Base-by-base conservation (phyloP, 2,797 vertebrate species). In the Darevskia mixta region DNA sequence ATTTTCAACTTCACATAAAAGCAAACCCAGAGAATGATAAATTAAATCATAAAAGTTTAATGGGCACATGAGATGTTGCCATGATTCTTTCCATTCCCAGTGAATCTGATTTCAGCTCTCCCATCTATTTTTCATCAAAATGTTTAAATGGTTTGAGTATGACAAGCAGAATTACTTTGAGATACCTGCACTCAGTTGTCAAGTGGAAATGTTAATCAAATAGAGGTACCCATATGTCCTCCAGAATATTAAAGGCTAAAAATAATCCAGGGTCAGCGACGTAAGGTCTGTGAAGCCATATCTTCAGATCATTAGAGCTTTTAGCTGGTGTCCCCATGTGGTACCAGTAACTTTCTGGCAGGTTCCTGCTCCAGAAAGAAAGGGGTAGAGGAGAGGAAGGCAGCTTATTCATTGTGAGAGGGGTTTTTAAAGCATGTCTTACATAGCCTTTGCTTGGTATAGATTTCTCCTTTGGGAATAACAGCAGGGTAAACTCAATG, bases 11-110 rank as follows among this genome's bases (percentile, higher is more conserved):
- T 95, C 87, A 91, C 77, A 93, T 93, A 73, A 95, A 55, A 92
- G 49, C 43, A 87, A 93, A 89, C 79, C 81, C 86, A 71, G 83
- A 87, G 90, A 91, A 88, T 93, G 88, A 95, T 94, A 87, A 93
- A 95, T 93, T 88, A 90, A 94, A 90, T 91, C 35, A 86, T 92
- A 91, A 92, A 95, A 95, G 89, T 86, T 66, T 84, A 95, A 92
- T 81, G 90, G 86, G 86, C 90, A 95, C 87, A 86, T 45, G 84
- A 85, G 93, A 90, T 43, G 85, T 90, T 82, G 3, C 82, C 84
- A 71, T 8, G 85, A 79, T 88, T 91, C 87, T 91, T 81, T 86
- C 82, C 87, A 93, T 94, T 95, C 92, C 89, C 88, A 79, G 80
- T 67, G 17, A 49, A 90, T 90, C 79, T 92, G 90, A 94, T 93